Percentiles rank a stretch among this genome's conserved stretches.
phyloP scores from a whole-genome alignment of 2,113 vertebrate species.

The Pungitius pungitius region DNA sequence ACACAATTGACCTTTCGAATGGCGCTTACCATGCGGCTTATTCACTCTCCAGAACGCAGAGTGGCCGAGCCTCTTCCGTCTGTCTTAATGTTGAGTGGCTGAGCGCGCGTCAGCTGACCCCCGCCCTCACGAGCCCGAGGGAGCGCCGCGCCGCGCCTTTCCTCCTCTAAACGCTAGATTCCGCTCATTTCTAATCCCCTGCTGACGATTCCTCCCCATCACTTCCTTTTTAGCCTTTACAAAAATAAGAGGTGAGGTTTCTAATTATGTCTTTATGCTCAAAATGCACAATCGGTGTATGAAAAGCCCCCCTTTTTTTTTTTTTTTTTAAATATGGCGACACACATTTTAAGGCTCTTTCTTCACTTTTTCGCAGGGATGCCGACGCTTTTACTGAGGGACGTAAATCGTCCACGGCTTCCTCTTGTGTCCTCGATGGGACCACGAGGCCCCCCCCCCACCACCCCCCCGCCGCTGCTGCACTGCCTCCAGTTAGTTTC shows the following conservation, averaged over 20 bases:
- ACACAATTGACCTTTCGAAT: slow-evolving; percentile 1
- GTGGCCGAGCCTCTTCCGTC: slow-evolving; percentile 32
- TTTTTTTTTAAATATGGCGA: not conserved
- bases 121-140: slow-evolving; percentile 59
- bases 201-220: slow-evolving; percentile 42
- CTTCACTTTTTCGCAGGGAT: slow-evolving; percentile 39
- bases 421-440: slow-evolving; percentile 15
- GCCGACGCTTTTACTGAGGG: slow-evolving; percentile 24
- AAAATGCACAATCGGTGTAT: not conserved
- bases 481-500: slow-evolving; percentile 14
- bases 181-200: slow-evolving; percentile 41
- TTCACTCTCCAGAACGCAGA: slow-evolving; percentile 58
- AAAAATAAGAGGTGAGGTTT: slow-evolving; percentile 63
- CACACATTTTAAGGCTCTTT: not conserved
- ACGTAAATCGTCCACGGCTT: slow-evolving; percentile 13
- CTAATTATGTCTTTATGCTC: not conserved
- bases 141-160: slow-evolving; percentile 61
- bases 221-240: slow-evolving; percentile 26
- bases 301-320: too few species aligned
- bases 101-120: slow-evolving; percentile 59
- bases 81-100: slow-evolving; percentile 68
- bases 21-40: slow-evolving; percentile 57
- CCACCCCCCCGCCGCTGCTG: slow-evolving; percentile 24
- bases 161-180: slow-evolving; percentile 39
- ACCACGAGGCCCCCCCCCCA: slow-evolving; percentile 23